Evolutionary conservation across 2,888 invertebrate species (phyloP), one percentile per base, ranked within the genome.

Genomic region (Caenorhabditis angaria): DNA sequence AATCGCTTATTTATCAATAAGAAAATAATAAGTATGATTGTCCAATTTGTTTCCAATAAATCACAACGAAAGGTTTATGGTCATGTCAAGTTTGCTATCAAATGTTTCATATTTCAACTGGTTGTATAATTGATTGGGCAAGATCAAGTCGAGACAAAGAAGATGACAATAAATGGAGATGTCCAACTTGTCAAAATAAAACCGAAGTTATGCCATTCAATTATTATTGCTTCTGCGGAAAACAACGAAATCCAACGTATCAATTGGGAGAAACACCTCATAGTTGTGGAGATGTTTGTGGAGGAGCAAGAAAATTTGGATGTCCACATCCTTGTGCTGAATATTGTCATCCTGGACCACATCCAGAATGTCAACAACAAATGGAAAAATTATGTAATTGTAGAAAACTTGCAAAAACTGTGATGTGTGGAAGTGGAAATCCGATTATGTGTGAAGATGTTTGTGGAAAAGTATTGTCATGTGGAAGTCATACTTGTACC

Each of bases 311-410:
- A 81, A 88, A 69, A 91, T 91, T 57, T n/a, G 85, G 81, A 1
- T 86, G 85, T 57, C 79, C 82, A 10, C 85, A 85, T 65, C 68
- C 70, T 12, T 85, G 85, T 60, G 74, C 74, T 1, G 76, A 79
- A 80, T 90, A 93, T 0, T 96, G 95, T 87, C 96, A 97, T 88
- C 96, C 96, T 0, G 97, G 97, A 0, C 94, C 95, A 0, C 97
- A 97, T 89, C 94, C 95, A 1, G 92, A 93, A 0, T 97, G 96
- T 85, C 91, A 91, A 80, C 41, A 57, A 78, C 61, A 65, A 24
- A 50, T 63, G 1, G 65, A 61, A 4, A 70, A 67, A 55, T 24
- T 81, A 4, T 89, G 89, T 82, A 84, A 86, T 62, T 89, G 89
- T 83, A 88, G 88, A 25, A 62, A 65, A 47, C 65, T 71, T 4